A percentile compares a stretch with the other conserved stretches of the same genome.
Conservation (phyloP, 23 tunicate species). For the Ascidia mentula region DNA sequence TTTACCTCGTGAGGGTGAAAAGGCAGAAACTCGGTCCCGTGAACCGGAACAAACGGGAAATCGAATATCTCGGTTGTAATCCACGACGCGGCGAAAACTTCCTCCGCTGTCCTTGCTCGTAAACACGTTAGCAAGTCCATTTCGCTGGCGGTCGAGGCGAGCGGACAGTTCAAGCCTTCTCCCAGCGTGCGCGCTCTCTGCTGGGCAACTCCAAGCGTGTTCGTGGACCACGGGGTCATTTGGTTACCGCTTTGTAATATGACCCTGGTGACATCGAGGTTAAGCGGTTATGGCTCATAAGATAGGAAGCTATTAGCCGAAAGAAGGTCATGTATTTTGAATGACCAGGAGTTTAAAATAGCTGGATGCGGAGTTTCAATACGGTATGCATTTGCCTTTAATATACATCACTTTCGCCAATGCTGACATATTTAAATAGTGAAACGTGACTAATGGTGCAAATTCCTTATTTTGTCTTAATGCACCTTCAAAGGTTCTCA, state of each 20-base stretch:
- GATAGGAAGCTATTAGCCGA: background rate
- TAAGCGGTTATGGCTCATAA: background rate
- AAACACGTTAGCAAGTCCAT: slow-evolving; percentile 26
- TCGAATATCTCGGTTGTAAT: slow-evolving; percentile 64
- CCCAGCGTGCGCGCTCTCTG: slow-evolving; percentile 29
- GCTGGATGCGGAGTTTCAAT: too few species aligned
- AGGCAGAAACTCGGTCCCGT: slow-evolving; percentile 53
- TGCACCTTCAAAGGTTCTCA: too few species aligned
- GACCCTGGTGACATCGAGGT: slow-evolving; percentile 10
- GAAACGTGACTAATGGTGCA: too few species aligned
- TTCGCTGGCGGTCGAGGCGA: slow-evolving; percentile 16
- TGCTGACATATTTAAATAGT: too few species aligned
- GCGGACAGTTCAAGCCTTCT: slow-evolving; percentile 11
- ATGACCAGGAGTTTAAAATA: background rate
- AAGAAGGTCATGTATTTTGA: background rate
- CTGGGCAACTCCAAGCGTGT: slow-evolving; percentile 13
- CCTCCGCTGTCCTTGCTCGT: slow-evolving; percentile 32
- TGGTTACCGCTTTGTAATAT: slow-evolving; percentile 66
- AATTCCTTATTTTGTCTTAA: too few species aligned
- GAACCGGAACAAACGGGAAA: slow-evolving; percentile 76
- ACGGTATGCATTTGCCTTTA: too few species aligned
- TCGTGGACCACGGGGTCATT: slow-evolving; percentile 64
- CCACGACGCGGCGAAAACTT: slow-evolving; percentile 52
- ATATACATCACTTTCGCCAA: too few species aligned
- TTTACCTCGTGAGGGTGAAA: slow-evolving; percentile 46